Percentiles rank a stretch among this genome's conserved stretches.
These are phyloP conservation scores for Vanacampus margaritifer DNA, from an alignment of 2,113 vertebrate genomes.

Conservation along the genomic window DNA sequence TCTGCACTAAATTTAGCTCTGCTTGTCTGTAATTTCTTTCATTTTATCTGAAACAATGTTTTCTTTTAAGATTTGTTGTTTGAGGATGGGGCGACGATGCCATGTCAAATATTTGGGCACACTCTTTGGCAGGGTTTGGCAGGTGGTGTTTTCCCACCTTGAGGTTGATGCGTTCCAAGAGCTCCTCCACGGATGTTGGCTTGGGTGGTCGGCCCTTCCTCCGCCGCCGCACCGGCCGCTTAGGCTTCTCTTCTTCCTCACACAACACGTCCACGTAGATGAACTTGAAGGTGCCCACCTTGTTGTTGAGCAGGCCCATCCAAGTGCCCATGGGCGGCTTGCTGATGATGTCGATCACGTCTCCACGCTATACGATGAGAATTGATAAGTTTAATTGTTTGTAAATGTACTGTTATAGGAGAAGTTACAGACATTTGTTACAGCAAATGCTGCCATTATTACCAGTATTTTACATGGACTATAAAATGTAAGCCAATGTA, in stretches of 20 bases:
- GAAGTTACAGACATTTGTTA: too few species aligned
- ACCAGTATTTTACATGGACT: too few species aligned
- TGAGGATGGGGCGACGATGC: background rate
- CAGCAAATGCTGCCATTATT: too few species aligned
- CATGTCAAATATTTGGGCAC: background rate
- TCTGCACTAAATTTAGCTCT: slow-evolving; percentile 27
- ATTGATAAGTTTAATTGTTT: too few species aligned
- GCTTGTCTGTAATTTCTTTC: slow-evolving; percentile 21
- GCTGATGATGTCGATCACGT: slow-evolving; percentile 98
- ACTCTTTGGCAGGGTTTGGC: background rate
- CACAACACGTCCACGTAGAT: slow-evolving; percentile 95
- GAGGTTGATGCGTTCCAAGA: slow-evolving; percentile 92
- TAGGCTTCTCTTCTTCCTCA: slow-evolving; percentile 93
- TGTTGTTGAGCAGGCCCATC: slow-evolving; percentile 98
- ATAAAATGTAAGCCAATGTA: too few species aligned
- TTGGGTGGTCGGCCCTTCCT: slow-evolving; percentile 89
- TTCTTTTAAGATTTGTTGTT: slow-evolving; percentile 13
- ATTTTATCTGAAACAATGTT: slow-evolving; percentile 14
- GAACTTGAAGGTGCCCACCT: slow-evolving; percentile 98
- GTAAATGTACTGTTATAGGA: too few species aligned
- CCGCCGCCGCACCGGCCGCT: slow-evolving; percentile 83
- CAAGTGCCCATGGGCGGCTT: slow-evolving; percentile 99
- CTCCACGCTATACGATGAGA: slow-evolving; percentile 80
- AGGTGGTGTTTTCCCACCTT: slow-evolving; percentile 72
- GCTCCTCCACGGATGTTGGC: slow-evolving; percentile 93